phyloP scores from a whole-genome alignment of 2,797 vertebrate genomes.

The Scolopax rusticola region DNA sequence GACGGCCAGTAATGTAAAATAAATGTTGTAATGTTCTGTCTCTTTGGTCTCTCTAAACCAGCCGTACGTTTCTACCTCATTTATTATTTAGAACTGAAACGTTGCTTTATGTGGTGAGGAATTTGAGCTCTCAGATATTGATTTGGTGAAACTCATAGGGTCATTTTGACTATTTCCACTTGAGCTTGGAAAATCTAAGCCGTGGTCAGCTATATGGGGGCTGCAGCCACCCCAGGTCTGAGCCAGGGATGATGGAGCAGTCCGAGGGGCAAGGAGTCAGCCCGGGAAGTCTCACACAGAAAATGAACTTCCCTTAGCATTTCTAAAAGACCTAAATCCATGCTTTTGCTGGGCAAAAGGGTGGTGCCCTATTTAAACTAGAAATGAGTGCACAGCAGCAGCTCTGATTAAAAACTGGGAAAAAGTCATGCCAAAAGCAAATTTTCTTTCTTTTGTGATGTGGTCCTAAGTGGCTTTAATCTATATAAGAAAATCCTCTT shows the following conservation, averaged over 20 bases:
- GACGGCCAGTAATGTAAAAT: background rate
- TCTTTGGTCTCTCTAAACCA: background rate
- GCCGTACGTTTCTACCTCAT: background rate
- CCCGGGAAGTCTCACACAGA: background rate
- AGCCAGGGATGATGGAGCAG: background rate
- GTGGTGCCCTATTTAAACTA: background rate
- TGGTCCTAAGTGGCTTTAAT: background rate
- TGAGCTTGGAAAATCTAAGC: background rate
- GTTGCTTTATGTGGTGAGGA: conserved; percentile 9
- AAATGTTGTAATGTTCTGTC: background rate
- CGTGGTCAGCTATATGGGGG: rapidly evolving
- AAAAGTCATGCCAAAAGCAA: background rate
- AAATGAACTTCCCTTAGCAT: background rate
- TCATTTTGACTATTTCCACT: background rate
- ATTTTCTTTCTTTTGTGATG: background rate
- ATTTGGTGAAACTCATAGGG: background rate
- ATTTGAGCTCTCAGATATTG: conserved; percentile 1
- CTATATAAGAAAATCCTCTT: rapidly evolving
- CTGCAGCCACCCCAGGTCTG: background rate
- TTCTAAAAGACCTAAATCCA: background rate
- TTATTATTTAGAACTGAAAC: conserved; percentile 52
- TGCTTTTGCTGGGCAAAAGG: background rate
- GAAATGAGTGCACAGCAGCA: background rate
- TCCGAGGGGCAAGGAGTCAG: background rate
- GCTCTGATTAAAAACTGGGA: background rate